Evolutionary conservation across 1,140 invertebrate genomes (phyloP).

Genomic region (Zelostemma sp.): DNA sequence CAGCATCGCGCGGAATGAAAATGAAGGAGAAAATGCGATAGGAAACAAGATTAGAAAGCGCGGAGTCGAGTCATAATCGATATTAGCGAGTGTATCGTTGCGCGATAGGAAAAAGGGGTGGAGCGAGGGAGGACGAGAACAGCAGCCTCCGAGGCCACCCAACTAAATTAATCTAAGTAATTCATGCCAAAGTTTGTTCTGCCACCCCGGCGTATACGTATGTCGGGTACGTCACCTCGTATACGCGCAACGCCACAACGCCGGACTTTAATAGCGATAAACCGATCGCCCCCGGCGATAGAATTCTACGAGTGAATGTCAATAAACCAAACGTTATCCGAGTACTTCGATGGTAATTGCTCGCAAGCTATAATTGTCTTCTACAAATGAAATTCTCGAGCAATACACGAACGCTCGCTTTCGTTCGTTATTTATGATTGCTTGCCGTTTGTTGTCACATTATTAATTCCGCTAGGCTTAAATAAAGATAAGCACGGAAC

Average conservation of each 20-base stretch:
- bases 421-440: conserved; percentile 29
- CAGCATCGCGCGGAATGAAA: conserved; percentile 31
- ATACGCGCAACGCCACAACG: conserved; percentile 28
- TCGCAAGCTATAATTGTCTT: conserved; percentile 43
- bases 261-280: conserved; percentile 49
- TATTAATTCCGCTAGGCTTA: not conserved
- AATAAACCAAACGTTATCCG: conserved; percentile 44
- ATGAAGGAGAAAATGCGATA: conserved; percentile 24
- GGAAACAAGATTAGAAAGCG: conserved; percentile 62
- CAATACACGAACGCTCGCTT: conserved; percentile 24
- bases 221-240: conserved; percentile 29
- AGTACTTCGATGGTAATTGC: conserved; percentile 44
- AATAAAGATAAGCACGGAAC: not conserved
- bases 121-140: conserved; percentile 30
- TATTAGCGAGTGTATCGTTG: conserved; percentile 54
- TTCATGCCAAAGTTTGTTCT: conserved; percentile 65
- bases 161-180: conserved; percentile 69
- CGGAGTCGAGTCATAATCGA: conserved; percentile 62
- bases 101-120: conserved; percentile 14
- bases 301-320: conserved; percentile 43
- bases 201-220: conserved; percentile 36
- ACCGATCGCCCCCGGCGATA: conserved; percentile 41
- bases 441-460: conserved; percentile 32
- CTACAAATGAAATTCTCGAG: conserved; percentile 39
- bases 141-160: conserved; percentile 52